phyloP scores from a whole-genome alignment of 1,140 invertebrate genomes.

The Monochamus saltuarius region DNA sequence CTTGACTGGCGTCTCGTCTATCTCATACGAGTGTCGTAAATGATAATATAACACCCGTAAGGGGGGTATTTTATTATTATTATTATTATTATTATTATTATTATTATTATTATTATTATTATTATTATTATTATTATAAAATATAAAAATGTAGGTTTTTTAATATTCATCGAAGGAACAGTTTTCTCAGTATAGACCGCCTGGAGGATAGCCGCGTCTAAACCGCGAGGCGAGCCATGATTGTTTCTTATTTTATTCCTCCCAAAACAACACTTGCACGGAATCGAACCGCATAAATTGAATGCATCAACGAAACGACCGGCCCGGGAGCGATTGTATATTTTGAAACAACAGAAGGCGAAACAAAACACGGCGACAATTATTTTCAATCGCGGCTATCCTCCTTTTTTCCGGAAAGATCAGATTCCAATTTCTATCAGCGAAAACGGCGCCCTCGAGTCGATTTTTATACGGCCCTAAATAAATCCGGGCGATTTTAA shows the following conservation, averaged over 20 bases:
- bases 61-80: too few species aligned
- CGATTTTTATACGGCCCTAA: conserved; percentile 35
- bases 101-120: too few species aligned
- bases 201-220: too few species aligned
- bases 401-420: conserved; percentile 35
- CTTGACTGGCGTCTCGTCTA: too few species aligned
- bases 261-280: conserved; percentile 39
- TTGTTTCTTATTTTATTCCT: conserved; percentile 38
- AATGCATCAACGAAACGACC: conserved; percentile 40
- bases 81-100: too few species aligned
- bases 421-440: conserved; percentile 36
- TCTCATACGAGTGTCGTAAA: too few species aligned
- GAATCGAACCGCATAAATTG: conserved; percentile 44
- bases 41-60: too few species aligned
- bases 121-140: too few species aligned
- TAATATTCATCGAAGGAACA: too few species aligned
- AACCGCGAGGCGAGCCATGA: too few species aligned
- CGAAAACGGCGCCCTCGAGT: conserved; percentile 33
- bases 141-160: too few species aligned
- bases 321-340: conserved; percentile 36
- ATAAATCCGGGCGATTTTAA: conserved; percentile 42
- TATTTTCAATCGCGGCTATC: conserved; percentile 46
- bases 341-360: conserved; percentile 40
- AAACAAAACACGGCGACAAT: conserved; percentile 44
- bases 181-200: too few species aligned